phyloP scores from a whole-genome alignment of 2,888 invertebrate species.

The Lithosia quadra region DNA sequence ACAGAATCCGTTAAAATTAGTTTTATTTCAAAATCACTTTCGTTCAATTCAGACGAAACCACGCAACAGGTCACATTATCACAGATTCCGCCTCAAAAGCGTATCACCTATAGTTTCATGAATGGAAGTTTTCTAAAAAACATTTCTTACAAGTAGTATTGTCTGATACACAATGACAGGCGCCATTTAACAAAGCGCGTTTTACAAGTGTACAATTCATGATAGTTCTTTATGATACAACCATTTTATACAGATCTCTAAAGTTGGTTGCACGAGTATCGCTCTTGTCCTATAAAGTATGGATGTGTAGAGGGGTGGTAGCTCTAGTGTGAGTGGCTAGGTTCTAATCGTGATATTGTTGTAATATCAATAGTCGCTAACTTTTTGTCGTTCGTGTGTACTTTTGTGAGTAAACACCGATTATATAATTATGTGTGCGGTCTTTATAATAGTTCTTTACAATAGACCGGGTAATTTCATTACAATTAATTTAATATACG shows the following conservation, averaged over 20 bases:
- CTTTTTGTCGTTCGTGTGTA: slow-evolving; percentile 80
- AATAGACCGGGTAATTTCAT: slow-evolving; percentile 42
- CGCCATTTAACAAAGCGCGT: slow-evolving; percentile 82
- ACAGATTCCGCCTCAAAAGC: slow-evolving; percentile 76
- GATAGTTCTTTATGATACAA: slow-evolving; percentile 83
- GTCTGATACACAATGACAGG: slow-evolving; percentile 83
- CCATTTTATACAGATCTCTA: slow-evolving; percentile 75
- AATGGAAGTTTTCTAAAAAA: slow-evolving; percentile 85
- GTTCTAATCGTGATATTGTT: slow-evolving; percentile 84
- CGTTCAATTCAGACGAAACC: slow-evolving; percentile 63
- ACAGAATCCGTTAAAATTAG: background rate
- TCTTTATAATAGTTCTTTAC: slow-evolving; percentile 53
- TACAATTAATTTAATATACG: slow-evolving; percentile 44
- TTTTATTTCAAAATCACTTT: slow-evolving; percentile 42
- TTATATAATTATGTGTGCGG: slow-evolving; percentile 79
- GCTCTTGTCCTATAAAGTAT: slow-evolving; percentile 52
- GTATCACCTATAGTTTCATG: slow-evolving; percentile 80
- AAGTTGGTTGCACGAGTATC: slow-evolving; percentile 60
- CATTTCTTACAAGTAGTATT: slow-evolving; percentile 86
- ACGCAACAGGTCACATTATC: slow-evolving; percentile 82
- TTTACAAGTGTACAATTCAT: slow-evolving; percentile 86
- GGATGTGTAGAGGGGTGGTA: slow-evolving; percentile 51
- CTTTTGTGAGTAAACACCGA: slow-evolving; percentile 77
- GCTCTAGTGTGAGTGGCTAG: slow-evolving; percentile 73
- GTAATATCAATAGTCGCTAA: slow-evolving; percentile 83